A percentile compares a stretch with the other conserved stretches of the same genome.
Evolutionary conservation across 1,140 invertebrate genomes (phyloP).

Genomic region (Meloidogyne chitwoodi): DNA sequence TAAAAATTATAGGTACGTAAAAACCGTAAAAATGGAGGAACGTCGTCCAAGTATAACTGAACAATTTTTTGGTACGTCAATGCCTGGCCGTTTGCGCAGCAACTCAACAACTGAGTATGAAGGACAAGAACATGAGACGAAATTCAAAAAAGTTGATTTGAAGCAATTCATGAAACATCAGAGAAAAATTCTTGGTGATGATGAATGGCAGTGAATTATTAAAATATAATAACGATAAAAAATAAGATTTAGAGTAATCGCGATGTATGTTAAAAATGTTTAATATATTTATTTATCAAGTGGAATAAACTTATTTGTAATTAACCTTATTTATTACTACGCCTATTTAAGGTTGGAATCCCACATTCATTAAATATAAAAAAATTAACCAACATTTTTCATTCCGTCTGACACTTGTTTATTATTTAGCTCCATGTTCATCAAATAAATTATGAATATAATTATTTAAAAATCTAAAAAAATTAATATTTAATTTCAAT

Average conservation of each 20-base stretch:
- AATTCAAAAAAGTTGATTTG: not conserved
- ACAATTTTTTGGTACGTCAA: conserved; percentile 14
- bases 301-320: too few species aligned
- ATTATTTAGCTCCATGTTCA: not conserved
- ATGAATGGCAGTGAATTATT: conserved; percentile 12
- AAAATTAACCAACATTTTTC: not conserved
- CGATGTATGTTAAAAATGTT: not conserved
- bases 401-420: not conserved
- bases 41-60: conserved; percentile 12
- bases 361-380: too few species aligned
- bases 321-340: too few species aligned
- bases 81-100: not conserved
- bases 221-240: not conserved
- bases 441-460: not conserved
- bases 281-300: conserved; percentile 6
- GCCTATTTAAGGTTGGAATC: too few species aligned
- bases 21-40: not conserved
- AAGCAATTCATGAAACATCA: conserved; percentile 21
- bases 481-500: too few species aligned
- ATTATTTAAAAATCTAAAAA: not conserved
- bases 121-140: not conserved
- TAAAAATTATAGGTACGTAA: not conserved
- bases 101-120: not conserved
- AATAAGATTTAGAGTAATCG: not conserved
- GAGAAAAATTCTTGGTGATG: conserved; percentile 13